These are phyloP conservation scores for Colletes collaris DNA, from an alignment of 2,888 invertebrate genomes.

Conservation along the genomic window DNA sequence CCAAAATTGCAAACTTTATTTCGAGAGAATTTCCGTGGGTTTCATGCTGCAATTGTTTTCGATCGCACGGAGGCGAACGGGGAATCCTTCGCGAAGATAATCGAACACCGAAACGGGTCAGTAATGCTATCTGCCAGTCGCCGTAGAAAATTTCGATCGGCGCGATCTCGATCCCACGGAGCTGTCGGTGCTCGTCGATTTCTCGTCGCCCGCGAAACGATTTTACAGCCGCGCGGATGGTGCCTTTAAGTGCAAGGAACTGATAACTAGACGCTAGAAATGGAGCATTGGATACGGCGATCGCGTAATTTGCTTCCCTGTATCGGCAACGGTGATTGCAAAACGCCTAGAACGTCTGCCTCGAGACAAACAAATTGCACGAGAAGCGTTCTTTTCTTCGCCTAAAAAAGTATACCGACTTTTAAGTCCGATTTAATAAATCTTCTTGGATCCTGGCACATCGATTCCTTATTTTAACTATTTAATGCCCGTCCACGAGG, in stretches of 20 bases:
- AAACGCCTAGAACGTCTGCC: neutral
- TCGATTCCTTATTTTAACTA: no score
- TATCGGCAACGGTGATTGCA: constrained; percentile 34
- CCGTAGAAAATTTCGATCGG: constrained; percentile 54
- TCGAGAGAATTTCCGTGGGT: no score
- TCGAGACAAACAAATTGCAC: constrained; percentile 7
- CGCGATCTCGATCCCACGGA: constrained; percentile 69
- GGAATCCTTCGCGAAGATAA: neutral
- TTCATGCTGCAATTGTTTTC: neutral
- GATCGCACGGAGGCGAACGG: neutral
- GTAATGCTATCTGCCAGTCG: neutral
- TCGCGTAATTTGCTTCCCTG: constrained; percentile 49
- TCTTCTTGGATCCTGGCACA: no score
- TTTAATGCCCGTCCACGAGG: no score
- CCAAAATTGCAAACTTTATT: no score
- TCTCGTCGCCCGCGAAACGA: constrained; percentile 69
- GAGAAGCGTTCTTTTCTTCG: no score
- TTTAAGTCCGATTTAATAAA: no score
- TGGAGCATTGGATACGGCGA: constrained; percentile 42
- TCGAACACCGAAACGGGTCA: neutral
- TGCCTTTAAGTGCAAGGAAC: constrained; percentile 57
- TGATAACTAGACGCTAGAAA: constrained; percentile 61
- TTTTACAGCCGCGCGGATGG: constrained; percentile 23
- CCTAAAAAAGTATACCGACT: no score
- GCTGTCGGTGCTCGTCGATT: constrained; percentile 66